Base-by-base conservation (phyloP, 2,888 invertebrate species). In the Chironomus tentans region DNA sequence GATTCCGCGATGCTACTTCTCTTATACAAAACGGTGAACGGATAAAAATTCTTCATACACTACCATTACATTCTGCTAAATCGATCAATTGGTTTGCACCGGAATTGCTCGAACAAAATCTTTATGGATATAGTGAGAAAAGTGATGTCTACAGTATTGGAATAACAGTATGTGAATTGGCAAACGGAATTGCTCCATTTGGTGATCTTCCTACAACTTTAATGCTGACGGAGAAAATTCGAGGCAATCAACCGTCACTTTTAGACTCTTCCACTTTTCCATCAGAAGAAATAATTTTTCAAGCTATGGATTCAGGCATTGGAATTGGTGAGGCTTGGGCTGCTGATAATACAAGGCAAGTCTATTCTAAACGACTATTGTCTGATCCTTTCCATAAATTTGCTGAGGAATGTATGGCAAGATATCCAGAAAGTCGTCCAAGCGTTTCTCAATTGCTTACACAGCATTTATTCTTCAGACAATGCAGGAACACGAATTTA, bases 121-220 rank as follows among this genome's bases (percentile, higher is more conserved):
- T 95, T 50, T 87, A 88, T 80, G 97, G 97, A 3, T 97, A 96
- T 82, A 92, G 93, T 80, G 91, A 91, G 81, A 92, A 92, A 79
- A 93, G 95, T 0, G 97, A 97, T 83, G 90, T 96, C 13, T 97
- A 97, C 82, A 96, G 96, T 77, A 81, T 96, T 62, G 97, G 97
- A 22, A 92, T 97, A 78, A 87, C 93, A 4, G 88, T 91, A 69
- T 96, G 95, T 82, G 95, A 95, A 84, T 84, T 95, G 77, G 94
- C 92, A 62, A 97, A 97, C 84, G 96, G 97, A 0, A 88, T 91
- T 47, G 92, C 93, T 78, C 96, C 96, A 0, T 97, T 94, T 84
- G 88, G 90, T 0, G 94, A 93, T 79, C 91, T 94, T 80, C 88
- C 92, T 5, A 90, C 90, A n/a, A 94, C 96, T 0, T 87, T 95